Evolutionary conservation across 2,797 vertebrate species (phyloP), one percentile per base, ranked within the genome.

Genomic region (Cossypha niveicapilla): DNA sequence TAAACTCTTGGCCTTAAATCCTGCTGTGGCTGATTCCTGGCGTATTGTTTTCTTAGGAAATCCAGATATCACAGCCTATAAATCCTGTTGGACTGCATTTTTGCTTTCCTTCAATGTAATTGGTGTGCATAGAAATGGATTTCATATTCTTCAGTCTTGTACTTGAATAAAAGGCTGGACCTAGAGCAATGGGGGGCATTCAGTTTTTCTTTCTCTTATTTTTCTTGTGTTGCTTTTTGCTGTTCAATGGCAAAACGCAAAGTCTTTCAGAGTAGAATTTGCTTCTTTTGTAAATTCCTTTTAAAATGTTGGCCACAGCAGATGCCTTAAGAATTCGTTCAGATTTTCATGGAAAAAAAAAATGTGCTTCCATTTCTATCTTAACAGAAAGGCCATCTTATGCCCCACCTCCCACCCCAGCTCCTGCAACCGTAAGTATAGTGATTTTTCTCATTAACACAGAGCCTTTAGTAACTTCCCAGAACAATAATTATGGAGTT

Each of bases 351-450:
- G 24, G 71, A 96, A 96, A 96, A 97, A 54, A 97, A 97, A 94
- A 86, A 56, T 65, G 75, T 95, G 96, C 96, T 97, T 97, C 86
- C 88, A 28, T 94, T 96, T 98, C 93, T 97, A 88, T 97, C 72
- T 93, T 73, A 87, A 96, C 98, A 99, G 99, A 99, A 97, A 98
- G 99, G 94, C 99, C 99, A 92, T 99, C 99, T 77, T 99, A 99
- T 88, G 98, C 99, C 95, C 99, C 99, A 94, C 99, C 99, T 97
- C 99, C 99, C 92, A 98, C 99, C 98, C 99, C 99, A 60, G 99
- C 99, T 98, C 99, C 99, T 66, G 98, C 99, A 96, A 98, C 99
- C 97, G 99, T 99, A 99, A 99, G 99, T 99, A 98, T 94, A 90
- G 95, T 95, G 95, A 95, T 97, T 97, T 95, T 98, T 97, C 95